A percentile compares a stretch with the other conserved stretches of the same genome.
phyloP scores from a whole-genome alignment of 2,888 invertebrate species.

The Desoria tigrina region DNA sequence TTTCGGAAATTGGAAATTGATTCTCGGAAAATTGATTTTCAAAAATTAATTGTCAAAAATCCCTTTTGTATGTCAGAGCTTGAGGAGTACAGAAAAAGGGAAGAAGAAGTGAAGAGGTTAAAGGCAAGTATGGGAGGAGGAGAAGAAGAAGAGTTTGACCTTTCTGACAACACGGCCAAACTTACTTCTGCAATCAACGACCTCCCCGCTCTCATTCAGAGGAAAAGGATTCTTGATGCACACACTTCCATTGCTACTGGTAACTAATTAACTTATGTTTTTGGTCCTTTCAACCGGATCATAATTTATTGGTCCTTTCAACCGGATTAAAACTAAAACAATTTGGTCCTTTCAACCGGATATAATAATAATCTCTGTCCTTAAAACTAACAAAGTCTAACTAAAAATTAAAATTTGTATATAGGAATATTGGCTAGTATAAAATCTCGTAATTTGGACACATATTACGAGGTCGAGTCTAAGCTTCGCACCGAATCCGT shows the following conservation, averaged over 20 bases:
- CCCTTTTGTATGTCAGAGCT: too few species aligned
- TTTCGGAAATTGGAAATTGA: too few species aligned
- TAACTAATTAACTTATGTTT: not conserved
- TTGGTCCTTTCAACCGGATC: not conserved
- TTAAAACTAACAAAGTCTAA: too few species aligned
- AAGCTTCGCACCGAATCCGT: conserved; percentile 65
- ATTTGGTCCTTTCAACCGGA: too few species aligned
- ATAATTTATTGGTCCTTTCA: not conserved
- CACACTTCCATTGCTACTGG: conserved; percentile 96
- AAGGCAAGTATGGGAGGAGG: conserved; percentile 85
- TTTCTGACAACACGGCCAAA: conserved; percentile 88
- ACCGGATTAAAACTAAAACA: not conserved
- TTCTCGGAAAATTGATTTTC: too few species aligned
- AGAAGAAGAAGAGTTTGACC: conserved; percentile 82
- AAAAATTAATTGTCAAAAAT: too few species aligned
- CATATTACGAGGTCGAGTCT: conserved; percentile 96
- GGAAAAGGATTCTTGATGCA: conserved; percentile 96
- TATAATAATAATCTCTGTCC: too few species aligned
- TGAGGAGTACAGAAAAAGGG: conserved; percentile 88
- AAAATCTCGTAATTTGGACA: conserved; percentile 86
- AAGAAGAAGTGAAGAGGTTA: conserved; percentile 93
- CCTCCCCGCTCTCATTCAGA: conserved; percentile 92
- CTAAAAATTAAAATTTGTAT: too few species aligned
- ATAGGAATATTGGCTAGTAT: too few species aligned
- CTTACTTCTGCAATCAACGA: conserved; percentile 94